phyloP scores from a whole-genome alignment of 1,140 invertebrate species.

The Aphelenchoides fujianensis region DNA sequence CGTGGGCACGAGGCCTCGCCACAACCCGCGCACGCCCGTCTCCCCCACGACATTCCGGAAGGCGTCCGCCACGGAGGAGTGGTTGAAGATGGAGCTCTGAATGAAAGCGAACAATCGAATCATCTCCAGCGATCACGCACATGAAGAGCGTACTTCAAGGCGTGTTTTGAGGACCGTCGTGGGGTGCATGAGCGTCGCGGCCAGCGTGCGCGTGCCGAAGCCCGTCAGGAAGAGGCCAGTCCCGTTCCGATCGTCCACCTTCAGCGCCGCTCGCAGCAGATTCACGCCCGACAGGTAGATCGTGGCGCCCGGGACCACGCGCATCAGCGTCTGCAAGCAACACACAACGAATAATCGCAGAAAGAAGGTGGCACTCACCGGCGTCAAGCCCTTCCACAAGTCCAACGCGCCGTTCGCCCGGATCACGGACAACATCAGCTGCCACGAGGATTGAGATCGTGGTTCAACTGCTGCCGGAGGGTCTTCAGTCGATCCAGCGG shows the following conservation, averaged over 20 bases:
- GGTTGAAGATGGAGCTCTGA: conserved; percentile 8
- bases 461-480: not conserved
- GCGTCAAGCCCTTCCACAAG: conserved; percentile 7
- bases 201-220: not conserved
- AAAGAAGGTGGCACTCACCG: conserved; percentile 7
- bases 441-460: not conserved
- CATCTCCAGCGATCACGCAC: too few relatives aligned
- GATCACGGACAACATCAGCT: not conserved
- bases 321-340: conserved; percentile 2
- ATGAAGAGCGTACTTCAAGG: conserved; percentile 2
- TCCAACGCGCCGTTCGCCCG: not conserved
- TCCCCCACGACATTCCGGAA: not conserved
- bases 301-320: conserved; percentile 15
- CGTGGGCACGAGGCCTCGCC: conserved; percentile 12
- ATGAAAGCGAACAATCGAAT: conserved; percentile 2
- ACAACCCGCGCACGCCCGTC: not conserved
- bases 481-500: conserved; percentile 5
- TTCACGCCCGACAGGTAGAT: conserved; percentile 8
- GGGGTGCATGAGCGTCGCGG: conserved; percentile 8
- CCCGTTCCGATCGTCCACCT: conserved; percentile 8
- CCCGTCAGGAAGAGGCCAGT: conserved; percentile 11
- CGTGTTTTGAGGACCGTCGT: conserved; percentile 12
- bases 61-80: conserved; percentile 4
- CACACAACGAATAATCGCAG: not conserved
- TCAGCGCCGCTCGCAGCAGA: not conserved